Percentiles rank a stretch among this genome's conserved stretches.
Conservation (phyloP, 1,140 invertebrate species). For the Panulirus ornatus region DNA sequence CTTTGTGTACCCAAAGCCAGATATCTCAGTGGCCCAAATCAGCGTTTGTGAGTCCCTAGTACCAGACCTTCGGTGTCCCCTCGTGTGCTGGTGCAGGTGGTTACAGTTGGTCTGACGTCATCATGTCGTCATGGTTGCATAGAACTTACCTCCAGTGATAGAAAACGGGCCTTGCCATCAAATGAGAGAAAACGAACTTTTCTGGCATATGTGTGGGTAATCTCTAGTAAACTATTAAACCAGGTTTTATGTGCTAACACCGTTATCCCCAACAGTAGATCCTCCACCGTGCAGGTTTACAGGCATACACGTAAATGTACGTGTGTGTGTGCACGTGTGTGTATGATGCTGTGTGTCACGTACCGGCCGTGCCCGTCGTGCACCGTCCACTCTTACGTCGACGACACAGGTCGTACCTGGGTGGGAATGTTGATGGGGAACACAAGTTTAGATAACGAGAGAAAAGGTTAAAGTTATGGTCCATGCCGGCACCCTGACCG, state of each 20-base stretch:
- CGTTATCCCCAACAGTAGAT: conserved; percentile 20
- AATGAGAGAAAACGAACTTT: background rate
- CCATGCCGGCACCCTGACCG: background rate
- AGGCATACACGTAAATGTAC: conserved; percentile 29
- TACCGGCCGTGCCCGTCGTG: conserved; percentile 97
- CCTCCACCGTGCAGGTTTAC: conserved; percentile 47
- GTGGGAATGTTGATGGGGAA: conserved; percentile 64
- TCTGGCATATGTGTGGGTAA: background rate
- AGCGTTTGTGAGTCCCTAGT: background rate
- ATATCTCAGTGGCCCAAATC: background rate
- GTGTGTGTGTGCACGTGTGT: conserved; percentile 36
- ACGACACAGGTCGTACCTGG: conserved; percentile 97
- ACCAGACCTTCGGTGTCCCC: background rate
- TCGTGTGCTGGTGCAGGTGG: background rate
- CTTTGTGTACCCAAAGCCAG: conserved; percentile 30
- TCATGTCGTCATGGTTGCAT: conserved; percentile 16
- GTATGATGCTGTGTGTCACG: conserved; percentile 76
- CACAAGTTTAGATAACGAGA: conserved; percentile 48
- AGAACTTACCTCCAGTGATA: conserved; percentile 42
- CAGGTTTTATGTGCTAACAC: conserved; percentile 24
- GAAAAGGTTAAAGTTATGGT: background rate
- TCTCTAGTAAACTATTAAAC: conserved; percentile 23
- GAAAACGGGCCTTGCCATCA: background rate
- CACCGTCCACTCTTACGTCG: conserved; percentile 95
- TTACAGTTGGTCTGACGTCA: conserved; percentile 39